Conservation (phyloP, 2,113 vertebrate genomes). For the Brienomyrus brachyistius region DNA sequence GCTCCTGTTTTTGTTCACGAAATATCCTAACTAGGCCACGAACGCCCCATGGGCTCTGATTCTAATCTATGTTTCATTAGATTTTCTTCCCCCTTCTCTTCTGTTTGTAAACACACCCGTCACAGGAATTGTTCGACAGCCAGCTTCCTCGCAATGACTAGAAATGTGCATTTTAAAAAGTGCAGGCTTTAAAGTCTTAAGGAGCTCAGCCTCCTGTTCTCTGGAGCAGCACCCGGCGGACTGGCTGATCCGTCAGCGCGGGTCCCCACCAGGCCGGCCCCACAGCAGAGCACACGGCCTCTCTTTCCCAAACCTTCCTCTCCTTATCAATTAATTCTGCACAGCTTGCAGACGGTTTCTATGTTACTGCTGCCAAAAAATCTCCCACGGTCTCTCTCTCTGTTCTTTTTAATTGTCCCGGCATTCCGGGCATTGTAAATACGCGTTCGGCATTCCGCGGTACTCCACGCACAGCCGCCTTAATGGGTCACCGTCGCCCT, state of each 20-base stretch:
- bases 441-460: conserved; percentile 14
- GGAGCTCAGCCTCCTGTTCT: neutral
- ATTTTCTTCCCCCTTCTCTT: conserved; percentile 33
- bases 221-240: neutral
- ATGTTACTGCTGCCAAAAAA: conserved; percentile 21
- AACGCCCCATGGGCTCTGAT: conserved; percentile 54
- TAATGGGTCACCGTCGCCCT: conserved; percentile 4
- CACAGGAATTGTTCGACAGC: conserved; percentile 32
- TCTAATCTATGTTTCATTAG: conserved; percentile 63
- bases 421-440: conserved; percentile 34
- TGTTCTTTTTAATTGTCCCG: conserved; percentile 32
- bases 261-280: neutral
- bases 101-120: conserved; percentile 41
- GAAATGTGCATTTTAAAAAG: conserved; percentile 17
- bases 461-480: conserved; percentile 13
- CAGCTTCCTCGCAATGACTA: neutral
- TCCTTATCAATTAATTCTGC: conserved; percentile 41
- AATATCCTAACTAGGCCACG: conserved; percentile 57
- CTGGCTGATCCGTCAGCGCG: neutral
- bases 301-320: neutral
- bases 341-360: conserved; percentile 11
- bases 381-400: conserved; percentile 20
- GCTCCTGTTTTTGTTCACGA: neutral
- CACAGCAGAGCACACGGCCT: neutral
- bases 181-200: conserved; percentile 15